Evolutionary conservation across 2,797 vertebrate genomes (phyloP).

Genomic region (Chloroceryle inda): DNA sequence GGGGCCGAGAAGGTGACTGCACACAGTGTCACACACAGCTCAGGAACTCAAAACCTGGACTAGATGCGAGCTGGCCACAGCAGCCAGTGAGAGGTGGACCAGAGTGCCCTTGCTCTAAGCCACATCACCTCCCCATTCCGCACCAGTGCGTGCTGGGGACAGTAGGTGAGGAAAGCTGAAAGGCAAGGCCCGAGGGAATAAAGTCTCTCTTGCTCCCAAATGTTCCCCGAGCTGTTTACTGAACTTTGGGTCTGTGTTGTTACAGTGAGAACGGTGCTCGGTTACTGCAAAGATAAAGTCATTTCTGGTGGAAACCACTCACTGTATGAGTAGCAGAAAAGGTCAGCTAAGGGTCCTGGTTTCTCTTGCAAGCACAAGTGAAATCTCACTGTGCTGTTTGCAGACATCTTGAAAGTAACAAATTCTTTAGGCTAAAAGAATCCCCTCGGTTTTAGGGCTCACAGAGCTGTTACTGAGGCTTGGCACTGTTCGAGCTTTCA

Average conservation of each 20-base stretch:
- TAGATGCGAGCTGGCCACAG: neutral
- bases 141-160: neutral
- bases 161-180: neutral
- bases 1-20: neutral
- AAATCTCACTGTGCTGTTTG: neutral
- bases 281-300: neutral
- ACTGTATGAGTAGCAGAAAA: neutral
- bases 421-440: neutral
- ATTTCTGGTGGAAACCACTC: neutral
- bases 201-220: neutral
- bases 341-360: neutral
- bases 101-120: neutral
- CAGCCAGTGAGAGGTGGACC: neutral
- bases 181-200: neutral
- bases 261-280: neutral
- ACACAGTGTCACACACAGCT: neutral
- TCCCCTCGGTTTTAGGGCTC: neutral
- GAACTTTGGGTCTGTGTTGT: neutral
- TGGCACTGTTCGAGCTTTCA: neutral
- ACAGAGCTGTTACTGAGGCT: neutral
- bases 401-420: neutral
- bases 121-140: neutral
- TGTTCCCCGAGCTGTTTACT: neutral
- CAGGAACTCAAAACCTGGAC: neutral
- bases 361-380: neutral